These are phyloP conservation scores for Trimorus sp. DNA, from an alignment of 2,888 invertebrate genomes.

Conservation along the genomic window DNA sequence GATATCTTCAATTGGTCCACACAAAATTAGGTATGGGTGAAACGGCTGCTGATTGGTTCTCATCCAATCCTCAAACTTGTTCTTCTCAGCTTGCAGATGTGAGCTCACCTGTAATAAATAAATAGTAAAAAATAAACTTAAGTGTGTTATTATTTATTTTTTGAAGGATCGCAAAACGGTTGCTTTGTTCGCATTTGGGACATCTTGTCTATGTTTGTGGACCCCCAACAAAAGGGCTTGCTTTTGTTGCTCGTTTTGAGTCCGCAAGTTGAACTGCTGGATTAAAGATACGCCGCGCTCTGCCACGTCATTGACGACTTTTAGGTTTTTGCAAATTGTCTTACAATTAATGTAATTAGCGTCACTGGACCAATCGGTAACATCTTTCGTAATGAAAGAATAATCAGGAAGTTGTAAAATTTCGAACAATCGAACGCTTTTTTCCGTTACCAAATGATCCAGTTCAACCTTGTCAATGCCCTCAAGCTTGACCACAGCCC, in stretches of 20 bases:
- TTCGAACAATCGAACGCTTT: conserved; percentile 15
- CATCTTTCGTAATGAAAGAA: neutral
- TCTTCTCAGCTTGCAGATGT: too few relatives aligned
- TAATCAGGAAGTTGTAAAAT: neutral
- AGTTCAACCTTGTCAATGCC: too few relatives aligned
- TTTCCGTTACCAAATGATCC: too few relatives aligned
- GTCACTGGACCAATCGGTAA: neutral
- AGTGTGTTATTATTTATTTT: too few relatives aligned
- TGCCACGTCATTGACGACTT: conserved; percentile 19
- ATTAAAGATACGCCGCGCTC: conserved; percentile 16
- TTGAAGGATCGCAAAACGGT: too few relatives aligned
- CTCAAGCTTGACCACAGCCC: neutral
- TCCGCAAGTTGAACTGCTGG: neutral
- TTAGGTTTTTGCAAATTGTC: conserved; percentile 1
- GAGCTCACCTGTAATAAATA: too few relatives aligned
- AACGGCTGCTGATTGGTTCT: neutral
- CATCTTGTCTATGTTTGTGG: too few relatives aligned
- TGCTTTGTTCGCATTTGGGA: too few relatives aligned
- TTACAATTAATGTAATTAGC: neutral
- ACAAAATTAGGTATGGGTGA: conserved; percentile 7
- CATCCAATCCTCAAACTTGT: neutral
- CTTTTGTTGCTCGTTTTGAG: neutral
- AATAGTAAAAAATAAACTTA: too few relatives aligned
- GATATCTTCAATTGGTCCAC: neutral
- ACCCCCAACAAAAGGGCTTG: neutral